Percentiles rank a stretch among this genome's conserved stretches.
Conservation (phyloP, 1,140 invertebrate genomes). For the Drosophila oshimai region DNA sequence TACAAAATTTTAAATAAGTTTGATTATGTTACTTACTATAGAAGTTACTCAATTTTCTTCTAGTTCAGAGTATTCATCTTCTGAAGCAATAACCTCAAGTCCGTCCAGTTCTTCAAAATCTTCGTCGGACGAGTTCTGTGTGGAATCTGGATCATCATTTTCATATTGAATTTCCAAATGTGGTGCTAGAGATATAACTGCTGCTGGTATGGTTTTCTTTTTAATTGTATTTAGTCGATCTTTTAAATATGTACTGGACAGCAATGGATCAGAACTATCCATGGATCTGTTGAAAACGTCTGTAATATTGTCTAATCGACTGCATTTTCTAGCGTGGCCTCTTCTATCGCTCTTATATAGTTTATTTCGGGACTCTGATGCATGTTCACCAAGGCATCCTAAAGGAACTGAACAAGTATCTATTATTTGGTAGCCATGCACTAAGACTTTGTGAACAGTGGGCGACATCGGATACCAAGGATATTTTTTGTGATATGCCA, state of each 20-base stretch:
- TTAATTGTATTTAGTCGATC: too few species aligned
- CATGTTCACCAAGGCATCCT: background rate
- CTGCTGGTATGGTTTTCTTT: too few species aligned
- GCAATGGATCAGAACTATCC: too few species aligned
- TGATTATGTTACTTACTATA: background rate
- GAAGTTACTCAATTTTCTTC: background rate
- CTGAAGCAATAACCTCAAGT: background rate
- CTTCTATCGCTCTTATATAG: constrained; percentile 9
- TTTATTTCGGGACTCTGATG: constrained; percentile 8
- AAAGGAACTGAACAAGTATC: background rate
- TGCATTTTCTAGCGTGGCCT: background rate
- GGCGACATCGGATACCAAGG: background rate
- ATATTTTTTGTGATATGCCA: background rate
- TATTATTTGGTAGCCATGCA: background rate
- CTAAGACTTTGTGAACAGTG: background rate
- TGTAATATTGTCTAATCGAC: too few species aligned
- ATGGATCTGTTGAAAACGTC: too few species aligned
- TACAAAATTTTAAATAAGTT: background rate
- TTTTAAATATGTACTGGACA: too few species aligned
- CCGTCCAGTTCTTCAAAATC: too few species aligned
- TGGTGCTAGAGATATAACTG: too few species aligned
- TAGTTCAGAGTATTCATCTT: background rate
- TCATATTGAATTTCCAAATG: too few species aligned
- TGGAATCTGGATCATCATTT: too few species aligned
- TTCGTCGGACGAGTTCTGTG: too few species aligned